Percentiles rank a stretch among this genome's conserved stretches.
Evolutionary conservation across 2,797 vertebrate genomes (phyloP).

Genomic region (Sebastes kiyomatsui): DNA sequence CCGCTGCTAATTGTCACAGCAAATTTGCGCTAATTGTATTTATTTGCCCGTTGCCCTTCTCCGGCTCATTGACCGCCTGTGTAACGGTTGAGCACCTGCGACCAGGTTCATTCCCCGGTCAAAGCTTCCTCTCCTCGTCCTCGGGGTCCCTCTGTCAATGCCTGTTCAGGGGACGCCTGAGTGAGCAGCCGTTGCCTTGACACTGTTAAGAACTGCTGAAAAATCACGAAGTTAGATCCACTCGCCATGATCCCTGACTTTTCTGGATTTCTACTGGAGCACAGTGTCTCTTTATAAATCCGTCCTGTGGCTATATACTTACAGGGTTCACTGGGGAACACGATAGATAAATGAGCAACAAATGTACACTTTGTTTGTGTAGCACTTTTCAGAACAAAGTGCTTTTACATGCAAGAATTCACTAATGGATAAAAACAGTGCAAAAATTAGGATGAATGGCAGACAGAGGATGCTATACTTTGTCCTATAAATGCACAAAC

Average conservation of each 20-base stretch:
- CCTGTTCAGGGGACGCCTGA: conserved; percentile 29
- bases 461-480: conserved; percentile 1
- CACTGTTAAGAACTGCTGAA: not conserved
- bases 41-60: conserved; percentile 33
- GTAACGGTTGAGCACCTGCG: conserved; percentile 39
- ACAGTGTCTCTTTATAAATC: not conserved
- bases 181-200: conserved; percentile 16
- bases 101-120: conserved; percentile 57
- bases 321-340: not conserved
- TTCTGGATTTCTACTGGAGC: not conserved
- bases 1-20: conserved; percentile 40
- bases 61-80: conserved; percentile 30
- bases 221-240: not conserved
- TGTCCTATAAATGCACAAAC: conserved; percentile 12
- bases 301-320: not conserved
- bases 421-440: not conserved
- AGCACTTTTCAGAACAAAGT: conserved; percentile 11
- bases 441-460: conserved; percentile 2
- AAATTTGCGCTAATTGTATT: conserved; percentile 55
- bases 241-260: conserved; percentile 1
- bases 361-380: not conserved
- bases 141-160: conserved; percentile 39
- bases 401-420: not conserved
- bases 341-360: conserved; percentile 14
- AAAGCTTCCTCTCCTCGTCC: conserved; percentile 35